Evolutionary conservation across 1,140 invertebrate genomes (phyloP), one percentile per base, ranked within the genome.

Genomic region (Campoletis sonorensis): DNA sequence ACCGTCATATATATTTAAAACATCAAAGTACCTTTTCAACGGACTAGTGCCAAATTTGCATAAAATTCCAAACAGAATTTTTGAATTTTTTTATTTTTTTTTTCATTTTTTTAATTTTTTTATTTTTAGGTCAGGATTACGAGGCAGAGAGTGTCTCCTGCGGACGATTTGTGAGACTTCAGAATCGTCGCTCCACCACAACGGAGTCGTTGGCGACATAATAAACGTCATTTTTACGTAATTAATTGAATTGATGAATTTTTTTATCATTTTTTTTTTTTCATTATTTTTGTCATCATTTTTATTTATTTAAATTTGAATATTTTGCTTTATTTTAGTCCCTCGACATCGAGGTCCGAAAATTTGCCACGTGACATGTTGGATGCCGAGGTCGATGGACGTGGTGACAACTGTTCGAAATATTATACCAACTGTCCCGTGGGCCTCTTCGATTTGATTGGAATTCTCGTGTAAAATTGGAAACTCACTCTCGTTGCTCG

Each of bases 371-470:
- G 85, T 84, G 90, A 91, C 84, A 87, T 91, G 87, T 79, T 83
- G 76, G 86, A 91, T 79, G 91, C 91, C 83, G 91, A 92, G 83
- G 82, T 87, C 82, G 85, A 86, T 82, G 91, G 90, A 85, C 89
- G 86, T 83, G 89, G 87, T 89, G 88, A 88, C 86, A 87, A 83
- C 86, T 92, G 91, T 83, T 87, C 86, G 81, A 89, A 89, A 86
- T 91, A 90, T 86, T 87, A 88, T 85, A 85, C 84, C 71, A 82
- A 84, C 79, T 92, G 91, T 86, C 90, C 90, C 86, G 68, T 89
- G 88, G 90, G 90, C 82, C 89, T 92, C 82, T 91, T 92, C 83
- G 89, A 92, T 86, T 88, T 92, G 88, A 91, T 92, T 88, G 91
- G 90, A 79, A 82, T 81, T 27, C 81, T 82, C 76, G 79, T 82